phyloP scores from a whole-genome alignment of 2,797 vertebrate genomes.

The Phoeniculus purpureus region DNA sequence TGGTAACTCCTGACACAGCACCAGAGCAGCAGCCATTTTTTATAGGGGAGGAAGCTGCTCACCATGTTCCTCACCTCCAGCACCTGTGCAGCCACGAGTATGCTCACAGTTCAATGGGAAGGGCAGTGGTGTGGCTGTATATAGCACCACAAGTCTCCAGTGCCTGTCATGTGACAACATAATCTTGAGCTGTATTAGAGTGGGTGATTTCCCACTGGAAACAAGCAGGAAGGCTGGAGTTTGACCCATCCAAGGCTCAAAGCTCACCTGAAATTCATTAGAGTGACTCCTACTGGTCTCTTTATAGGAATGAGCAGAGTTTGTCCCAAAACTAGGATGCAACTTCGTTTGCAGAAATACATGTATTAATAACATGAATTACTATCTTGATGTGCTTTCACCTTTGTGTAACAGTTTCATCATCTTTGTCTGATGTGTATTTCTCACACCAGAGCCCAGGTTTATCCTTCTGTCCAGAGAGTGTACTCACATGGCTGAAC shows the following conservation, averaged over 20 bases:
- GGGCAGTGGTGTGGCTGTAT: background rate
- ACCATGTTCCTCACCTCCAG: background rate
- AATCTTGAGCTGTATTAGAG: background rate
- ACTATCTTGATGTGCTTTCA: background rate
- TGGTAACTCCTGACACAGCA: rapidly evolving
- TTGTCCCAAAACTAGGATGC: background rate
- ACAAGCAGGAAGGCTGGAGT: background rate
- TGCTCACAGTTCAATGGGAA: background rate
- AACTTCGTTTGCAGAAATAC: background rate
- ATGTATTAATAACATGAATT: background rate
- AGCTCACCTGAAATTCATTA: background rate
- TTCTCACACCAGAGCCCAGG: background rate
- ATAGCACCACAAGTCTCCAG: background rate
- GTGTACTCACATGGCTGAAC: background rate
- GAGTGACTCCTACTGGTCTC: background rate
- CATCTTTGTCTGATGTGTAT: background rate
- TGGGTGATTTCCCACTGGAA: background rate
- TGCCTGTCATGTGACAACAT: background rate
- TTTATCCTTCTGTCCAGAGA: background rate
- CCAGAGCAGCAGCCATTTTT: rapidly evolving
- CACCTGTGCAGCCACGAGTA: background rate
- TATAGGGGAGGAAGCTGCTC: background rate
- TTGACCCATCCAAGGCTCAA: background rate
- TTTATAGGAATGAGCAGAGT: background rate
- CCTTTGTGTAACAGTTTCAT: background rate